Percentiles rank a stretch among this genome's conserved stretches.
Evolutionary conservation across 1,140 invertebrate genomes (phyloP).

Genomic region (Drosophila lowei): DNA sequence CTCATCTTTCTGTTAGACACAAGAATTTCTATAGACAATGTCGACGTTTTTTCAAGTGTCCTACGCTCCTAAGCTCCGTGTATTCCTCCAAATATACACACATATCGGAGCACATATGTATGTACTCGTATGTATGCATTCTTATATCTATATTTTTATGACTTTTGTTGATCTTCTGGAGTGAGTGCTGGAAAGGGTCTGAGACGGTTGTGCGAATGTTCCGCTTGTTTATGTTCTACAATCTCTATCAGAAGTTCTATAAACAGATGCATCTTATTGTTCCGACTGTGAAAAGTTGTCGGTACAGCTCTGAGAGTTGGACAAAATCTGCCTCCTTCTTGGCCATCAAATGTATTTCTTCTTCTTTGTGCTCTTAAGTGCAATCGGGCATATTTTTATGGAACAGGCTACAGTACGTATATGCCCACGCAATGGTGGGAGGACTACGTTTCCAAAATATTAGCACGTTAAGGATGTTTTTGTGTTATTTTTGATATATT

Average conservation of each 20-base stretch:
- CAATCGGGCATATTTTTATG: not conserved
- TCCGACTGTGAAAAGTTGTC: slow-evolving; percentile 25
- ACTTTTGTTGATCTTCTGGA: slow-evolving; percentile 74
- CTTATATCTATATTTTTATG: slow-evolving; percentile 77
- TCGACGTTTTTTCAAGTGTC: slow-evolving; percentile 25
- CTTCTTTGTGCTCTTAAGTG: slow-evolving; percentile 16
- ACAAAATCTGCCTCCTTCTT: not conserved
- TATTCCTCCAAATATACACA: not conserved
- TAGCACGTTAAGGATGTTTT: no score
- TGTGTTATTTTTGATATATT: no score
- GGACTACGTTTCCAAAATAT: no score
- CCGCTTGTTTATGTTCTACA: slow-evolving; percentile 59
- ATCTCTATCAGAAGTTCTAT: slow-evolving; percentile 47
- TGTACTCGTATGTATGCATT: slow-evolving; percentile 8
- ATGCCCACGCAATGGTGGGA: no score
- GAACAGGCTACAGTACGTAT: not conserved
- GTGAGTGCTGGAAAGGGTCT: not conserved
- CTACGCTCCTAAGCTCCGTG: slow-evolving; percentile 16
- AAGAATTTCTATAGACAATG: slow-evolving; percentile 66
- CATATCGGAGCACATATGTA: not conserved
- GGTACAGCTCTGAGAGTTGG: slow-evolving; percentile 8
- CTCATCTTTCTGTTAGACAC: slow-evolving; percentile 69
- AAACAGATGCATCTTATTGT: slow-evolving; percentile 45
- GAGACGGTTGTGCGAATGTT: not conserved
- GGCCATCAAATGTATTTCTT: slow-evolving; percentile 12